These are phyloP conservation scores for Ciconia stormi DNA, from an alignment of 2,113 vertebrate genomes.

Conservation along the genomic window DNA sequence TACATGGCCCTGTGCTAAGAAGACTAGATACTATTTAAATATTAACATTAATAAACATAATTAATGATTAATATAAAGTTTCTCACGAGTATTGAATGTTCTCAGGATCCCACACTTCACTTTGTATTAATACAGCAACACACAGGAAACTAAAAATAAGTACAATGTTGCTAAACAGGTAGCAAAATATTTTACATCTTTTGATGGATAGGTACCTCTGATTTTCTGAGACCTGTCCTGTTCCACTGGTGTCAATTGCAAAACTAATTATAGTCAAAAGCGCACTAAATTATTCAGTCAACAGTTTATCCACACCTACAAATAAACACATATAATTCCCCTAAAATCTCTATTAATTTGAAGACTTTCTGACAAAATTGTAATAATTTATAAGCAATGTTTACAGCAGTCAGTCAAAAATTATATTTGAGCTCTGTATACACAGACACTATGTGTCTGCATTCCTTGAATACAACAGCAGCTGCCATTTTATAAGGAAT, in stretches of 20 bases:
- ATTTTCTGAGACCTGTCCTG: background rate
- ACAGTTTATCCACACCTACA: background rate
- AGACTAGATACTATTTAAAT: background rate
- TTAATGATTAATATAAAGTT: background rate
- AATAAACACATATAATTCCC: background rate
- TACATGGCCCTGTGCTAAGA: conserved; percentile 14
- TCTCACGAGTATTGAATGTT: background rate
- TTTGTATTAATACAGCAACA: background rate
- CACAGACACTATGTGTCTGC: background rate
- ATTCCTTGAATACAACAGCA: background rate
- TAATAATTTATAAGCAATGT: background rate
- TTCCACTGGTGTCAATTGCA: background rate
- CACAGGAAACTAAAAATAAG: background rate
- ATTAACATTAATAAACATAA: background rate
- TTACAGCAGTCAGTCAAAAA: background rate
- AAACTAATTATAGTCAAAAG: background rate
- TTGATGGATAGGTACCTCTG: background rate
- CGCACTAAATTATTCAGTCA: background rate
- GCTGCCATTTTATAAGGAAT: background rate
- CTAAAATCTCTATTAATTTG: background rate
- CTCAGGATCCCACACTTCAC: background rate
- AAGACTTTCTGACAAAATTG: background rate
- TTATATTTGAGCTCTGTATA: background rate
- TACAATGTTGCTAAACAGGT: background rate
- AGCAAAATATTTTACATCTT: background rate